Evolutionary conservation across 2,888 invertebrate species (phyloP), one percentile per base, ranked within the genome.

Genomic region (Gnatocerus cornutus): DNA sequence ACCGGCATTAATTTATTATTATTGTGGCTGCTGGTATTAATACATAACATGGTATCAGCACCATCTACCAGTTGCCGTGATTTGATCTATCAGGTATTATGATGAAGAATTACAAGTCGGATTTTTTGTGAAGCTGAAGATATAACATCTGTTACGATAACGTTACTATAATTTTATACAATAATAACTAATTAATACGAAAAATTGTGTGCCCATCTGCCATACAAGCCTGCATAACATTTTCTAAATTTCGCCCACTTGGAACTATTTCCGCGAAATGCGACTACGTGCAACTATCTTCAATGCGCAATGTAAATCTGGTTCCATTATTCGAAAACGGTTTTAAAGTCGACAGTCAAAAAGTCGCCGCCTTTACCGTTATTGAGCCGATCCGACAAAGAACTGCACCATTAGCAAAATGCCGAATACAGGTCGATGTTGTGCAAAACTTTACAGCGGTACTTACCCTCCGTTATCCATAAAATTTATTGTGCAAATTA

Each of bases 401-500:
- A 33, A 16, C 61, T 13, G 29, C 12, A 27, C 58, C 55, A 55
- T 55, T 39, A 55, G 55, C 55, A 55, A 55, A 55, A 37, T 16
- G 16, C 39, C 55, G 39, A 55, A 50, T 50, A 27, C 48, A 50
- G 29, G 39, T 10, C 37, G 55, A 14, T 39, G 41, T 61, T 61
- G 46, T 46, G 48, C 46, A 61, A 61, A 48, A 37, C 16, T 48
- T 48, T 46, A 46, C 59, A 59, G 59, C 59, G 37, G 33, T 33
- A 61, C 37, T 50, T 29, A 50, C 48, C 56, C 46, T 37, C 61
- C 61, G 61, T 61, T 61, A 61, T n/a, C 61, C 48, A 59, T 59
- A 59, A 59, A 59, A 48, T 61, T 61, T 61, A 61, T 61, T 61
- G 46, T 16, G 61, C 61, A 61, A 61, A 61, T 56, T 21, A 43